These are phyloP conservation scores for Hydra vulgaris DNA, from an alignment of 30 jellyfish, hydroid and myxozoan genomes.

Conservation along the genomic window DNA sequence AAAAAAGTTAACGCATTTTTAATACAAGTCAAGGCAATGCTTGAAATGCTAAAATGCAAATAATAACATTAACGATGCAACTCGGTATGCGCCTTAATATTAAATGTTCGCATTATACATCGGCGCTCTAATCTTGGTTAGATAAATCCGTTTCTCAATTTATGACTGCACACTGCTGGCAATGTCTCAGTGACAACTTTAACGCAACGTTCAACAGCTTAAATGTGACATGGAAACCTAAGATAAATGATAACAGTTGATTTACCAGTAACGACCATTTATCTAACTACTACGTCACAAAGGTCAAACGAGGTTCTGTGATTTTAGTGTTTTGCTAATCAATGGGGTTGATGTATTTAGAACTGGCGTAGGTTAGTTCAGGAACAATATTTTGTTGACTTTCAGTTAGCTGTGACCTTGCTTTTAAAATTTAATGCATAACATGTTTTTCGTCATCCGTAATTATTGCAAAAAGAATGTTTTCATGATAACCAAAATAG, in stretches of 20 bases:
- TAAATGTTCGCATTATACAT: neutral
- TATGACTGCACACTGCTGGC: neutral
- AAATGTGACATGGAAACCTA: neutral
- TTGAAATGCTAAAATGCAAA: too few relatives aligned
- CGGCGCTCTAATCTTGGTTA: neutral
- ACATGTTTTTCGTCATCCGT: neutral
- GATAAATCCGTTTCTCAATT: neutral
- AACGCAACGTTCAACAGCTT: neutral
- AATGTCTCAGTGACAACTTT: neutral
- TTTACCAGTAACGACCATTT: neutral
- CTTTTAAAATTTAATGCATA: neutral
- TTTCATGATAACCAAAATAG: neutral
- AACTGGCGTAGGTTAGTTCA: neutral
- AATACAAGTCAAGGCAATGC: too few relatives aligned
- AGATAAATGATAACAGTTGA: neutral
- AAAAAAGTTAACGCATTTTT: too few relatives aligned
- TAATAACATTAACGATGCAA: too few relatives aligned
- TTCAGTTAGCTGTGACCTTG: neutral
- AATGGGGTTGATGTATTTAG: neutral
- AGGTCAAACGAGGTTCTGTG: neutral
- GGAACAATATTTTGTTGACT: neutral
- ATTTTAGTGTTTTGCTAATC: neutral
- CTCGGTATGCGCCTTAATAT: neutral
- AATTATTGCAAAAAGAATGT: neutral
- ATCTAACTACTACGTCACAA: neutral